These are phyloP conservation scores for Melinopterus prodromus DNA, from an alignment of 2,888 invertebrate species.

Conservation along the genomic window DNA sequence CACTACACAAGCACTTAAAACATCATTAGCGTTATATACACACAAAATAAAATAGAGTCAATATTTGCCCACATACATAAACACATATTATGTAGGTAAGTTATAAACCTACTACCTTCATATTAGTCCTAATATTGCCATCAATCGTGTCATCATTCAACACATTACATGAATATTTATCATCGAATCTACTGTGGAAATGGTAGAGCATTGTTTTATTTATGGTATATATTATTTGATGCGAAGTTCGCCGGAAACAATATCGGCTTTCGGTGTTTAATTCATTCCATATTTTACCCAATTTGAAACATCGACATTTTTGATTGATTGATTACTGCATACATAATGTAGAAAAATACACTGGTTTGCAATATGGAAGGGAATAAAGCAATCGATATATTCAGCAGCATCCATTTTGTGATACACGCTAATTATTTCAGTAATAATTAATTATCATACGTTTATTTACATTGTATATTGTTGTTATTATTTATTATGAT, in stretches of 20 bases:
- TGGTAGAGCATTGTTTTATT: not conserved
- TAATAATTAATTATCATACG: too few relatives aligned
- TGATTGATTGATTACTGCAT: not conserved
- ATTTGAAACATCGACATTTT: not conserved
- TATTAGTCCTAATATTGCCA: not conserved
- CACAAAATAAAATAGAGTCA: not conserved
- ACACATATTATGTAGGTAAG: not conserved
- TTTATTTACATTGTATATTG: too few relatives aligned
- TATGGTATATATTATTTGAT: not conserved
- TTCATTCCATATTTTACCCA: not conserved
- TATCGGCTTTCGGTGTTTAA: not conserved
- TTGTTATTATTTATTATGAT: too few relatives aligned
- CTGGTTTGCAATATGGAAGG: not conserved
- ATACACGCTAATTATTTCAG: too few relatives aligned
- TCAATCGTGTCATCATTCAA: not conserved
- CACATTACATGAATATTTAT: not conserved
- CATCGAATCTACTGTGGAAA: not conserved
- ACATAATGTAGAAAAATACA: not conserved
- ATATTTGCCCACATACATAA: not conserved
- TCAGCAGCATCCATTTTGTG: not conserved
- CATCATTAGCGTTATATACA: not conserved
- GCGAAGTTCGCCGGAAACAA: not conserved
- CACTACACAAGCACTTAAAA: not conserved
- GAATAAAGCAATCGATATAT: not conserved
- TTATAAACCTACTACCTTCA: not conserved